These are phyloP conservation scores for Serilophus lunatus DNA, from an alignment of 2,113 vertebrate species.

Conservation along the genomic window DNA sequence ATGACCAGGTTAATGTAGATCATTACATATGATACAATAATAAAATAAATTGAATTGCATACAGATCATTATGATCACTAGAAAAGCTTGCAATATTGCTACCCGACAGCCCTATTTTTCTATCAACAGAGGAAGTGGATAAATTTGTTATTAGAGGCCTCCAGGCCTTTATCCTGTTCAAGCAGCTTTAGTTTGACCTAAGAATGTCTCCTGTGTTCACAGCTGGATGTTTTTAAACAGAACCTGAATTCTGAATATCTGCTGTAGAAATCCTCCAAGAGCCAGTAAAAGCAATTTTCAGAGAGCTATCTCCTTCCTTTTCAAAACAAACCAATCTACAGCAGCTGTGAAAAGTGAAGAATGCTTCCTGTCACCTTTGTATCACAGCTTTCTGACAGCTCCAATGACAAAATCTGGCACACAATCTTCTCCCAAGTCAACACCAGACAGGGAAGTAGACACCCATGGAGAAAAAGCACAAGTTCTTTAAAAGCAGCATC, in stretches of 20 bases:
- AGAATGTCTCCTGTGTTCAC: background rate
- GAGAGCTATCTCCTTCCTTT: background rate
- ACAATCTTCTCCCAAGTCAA: background rate
- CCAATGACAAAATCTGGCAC: background rate
- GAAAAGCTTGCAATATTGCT: background rate
- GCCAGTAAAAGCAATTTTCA: background rate
- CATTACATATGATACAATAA: background rate
- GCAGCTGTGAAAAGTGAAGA: background rate
- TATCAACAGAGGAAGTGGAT: background rate
- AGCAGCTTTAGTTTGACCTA: background rate
- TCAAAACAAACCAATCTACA: background rate
- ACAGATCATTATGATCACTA: background rate
- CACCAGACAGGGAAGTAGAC: background rate
- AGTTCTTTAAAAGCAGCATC: background rate
- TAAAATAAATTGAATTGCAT: background rate
- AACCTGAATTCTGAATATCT: background rate
- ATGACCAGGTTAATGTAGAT: background rate
- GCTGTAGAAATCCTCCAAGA: background rate
- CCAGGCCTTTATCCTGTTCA: background rate
- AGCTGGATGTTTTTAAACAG: background rate
- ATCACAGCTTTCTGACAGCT: background rate
- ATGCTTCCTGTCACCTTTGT: background rate
- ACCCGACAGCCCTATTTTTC: background rate
- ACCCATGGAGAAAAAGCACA: background rate
- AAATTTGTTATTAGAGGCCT: background rate